Evolutionary conservation across 2,797 vertebrate species (phyloP).

Genomic region (Myiothlypis coronata): DNA sequence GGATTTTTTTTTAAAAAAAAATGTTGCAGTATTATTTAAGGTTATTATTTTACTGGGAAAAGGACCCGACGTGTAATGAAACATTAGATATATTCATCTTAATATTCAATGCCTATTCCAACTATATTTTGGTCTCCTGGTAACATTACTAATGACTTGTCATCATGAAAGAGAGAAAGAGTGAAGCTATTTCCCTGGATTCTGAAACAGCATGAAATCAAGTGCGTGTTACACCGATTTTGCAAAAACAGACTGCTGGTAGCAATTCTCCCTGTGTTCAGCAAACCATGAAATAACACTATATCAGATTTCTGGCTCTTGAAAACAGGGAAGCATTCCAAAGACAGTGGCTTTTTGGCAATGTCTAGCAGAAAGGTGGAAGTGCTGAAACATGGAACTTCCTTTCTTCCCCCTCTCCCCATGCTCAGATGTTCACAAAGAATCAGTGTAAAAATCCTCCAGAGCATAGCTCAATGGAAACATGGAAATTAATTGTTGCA

Average conservation of each 20-base stretch:
- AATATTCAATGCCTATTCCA: not conserved
- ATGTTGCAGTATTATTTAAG: not conserved
- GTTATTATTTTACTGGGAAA: not conserved
- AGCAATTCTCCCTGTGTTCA: slow-evolving; percentile 17
- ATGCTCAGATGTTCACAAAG: not conserved
- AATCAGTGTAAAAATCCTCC: not conserved
- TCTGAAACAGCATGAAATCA: slow-evolving; percentile 7
- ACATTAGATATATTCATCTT: not conserved
- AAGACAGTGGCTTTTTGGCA: not conserved
- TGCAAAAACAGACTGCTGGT: not conserved
- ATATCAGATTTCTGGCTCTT: not conserved
- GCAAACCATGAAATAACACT: slow-evolving; percentile 21
- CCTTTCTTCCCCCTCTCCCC: not conserved
- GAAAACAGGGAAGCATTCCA: not conserved
- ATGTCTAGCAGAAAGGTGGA: not conserved
- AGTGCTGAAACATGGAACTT: not conserved
- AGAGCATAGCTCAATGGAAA: slow-evolving; percentile 1
- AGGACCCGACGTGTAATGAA: not conserved
- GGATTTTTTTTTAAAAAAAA: not conserved
- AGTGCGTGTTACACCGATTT: not conserved
- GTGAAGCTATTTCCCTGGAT: not conserved
- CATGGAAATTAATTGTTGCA: slow-evolving; percentile 44
- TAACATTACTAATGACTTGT: slow-evolving; percentile 4
- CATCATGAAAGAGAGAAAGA: not conserved
- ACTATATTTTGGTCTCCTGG: not conserved